phyloP scores from a whole-genome alignment of 2,888 invertebrate genomes.

The Latrodectus elegans region DNA sequence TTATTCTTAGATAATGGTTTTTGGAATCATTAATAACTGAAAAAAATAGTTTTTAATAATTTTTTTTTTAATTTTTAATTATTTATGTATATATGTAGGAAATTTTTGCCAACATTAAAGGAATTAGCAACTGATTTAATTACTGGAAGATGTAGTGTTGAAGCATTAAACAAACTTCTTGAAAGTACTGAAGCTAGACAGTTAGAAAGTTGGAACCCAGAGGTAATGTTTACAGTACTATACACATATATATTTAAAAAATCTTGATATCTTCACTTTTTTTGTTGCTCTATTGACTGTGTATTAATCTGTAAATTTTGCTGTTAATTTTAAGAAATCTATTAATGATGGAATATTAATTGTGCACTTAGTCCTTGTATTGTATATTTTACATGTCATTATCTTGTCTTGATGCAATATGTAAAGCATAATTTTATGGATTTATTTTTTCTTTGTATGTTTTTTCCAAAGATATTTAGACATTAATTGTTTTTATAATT shows the following conservation, averaged over 20 bases:
- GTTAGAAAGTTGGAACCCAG: not conserved
- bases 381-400: no score
- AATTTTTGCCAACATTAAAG: conserved; percentile 22
- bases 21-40: no score
- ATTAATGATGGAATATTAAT: no score
- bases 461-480: no score
- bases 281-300: not conserved
- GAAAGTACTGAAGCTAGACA: not conserved
- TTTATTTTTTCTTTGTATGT: no score
- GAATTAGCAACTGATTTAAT: conserved; percentile 24
- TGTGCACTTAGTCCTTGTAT: no score
- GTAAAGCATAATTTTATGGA: no score
- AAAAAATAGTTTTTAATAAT: not conserved
- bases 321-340: no score
- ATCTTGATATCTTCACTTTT: not conserved
- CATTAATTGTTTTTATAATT: no score
- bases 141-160: conserved; percentile 10
- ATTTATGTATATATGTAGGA: not conserved
- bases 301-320: no score
- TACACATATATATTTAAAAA: not conserved
- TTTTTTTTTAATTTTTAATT: not conserved
- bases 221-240: conserved; percentile 3
- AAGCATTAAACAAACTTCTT: conserved; percentile 23
- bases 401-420: no score
- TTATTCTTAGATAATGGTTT: no score